Conservation (phyloP, 2,888 invertebrate species). For the Acleris cristana region DNA sequence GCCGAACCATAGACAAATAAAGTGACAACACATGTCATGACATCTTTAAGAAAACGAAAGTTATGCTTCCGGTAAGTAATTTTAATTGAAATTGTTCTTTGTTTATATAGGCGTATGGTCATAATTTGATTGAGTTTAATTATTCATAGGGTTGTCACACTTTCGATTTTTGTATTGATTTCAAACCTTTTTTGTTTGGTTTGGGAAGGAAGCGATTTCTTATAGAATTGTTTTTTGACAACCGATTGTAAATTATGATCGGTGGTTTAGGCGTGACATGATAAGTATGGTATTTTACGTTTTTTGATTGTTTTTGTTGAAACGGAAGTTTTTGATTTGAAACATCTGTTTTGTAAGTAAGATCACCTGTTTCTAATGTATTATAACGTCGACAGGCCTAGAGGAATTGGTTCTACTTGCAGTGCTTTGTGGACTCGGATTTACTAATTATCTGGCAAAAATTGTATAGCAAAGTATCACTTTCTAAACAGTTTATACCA, state of each 20-base stretch:
- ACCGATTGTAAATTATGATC: constrained; percentile 22
- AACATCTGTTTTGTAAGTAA: not conserved
- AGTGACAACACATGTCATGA: constrained; percentile 52
- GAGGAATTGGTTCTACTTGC: no score
- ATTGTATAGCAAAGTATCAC: no score
- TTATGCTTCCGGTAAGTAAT: constrained; percentile 24
- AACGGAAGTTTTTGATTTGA: not conserved
- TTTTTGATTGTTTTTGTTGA: not conserved
- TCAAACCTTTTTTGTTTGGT: constrained; percentile 40
- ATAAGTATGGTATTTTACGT: constrained; percentile 25
- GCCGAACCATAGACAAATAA: constrained; percentile 35
- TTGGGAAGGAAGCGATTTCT: constrained; percentile 45
- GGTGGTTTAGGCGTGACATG: constrained; percentile 20
- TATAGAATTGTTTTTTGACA: constrained; percentile 37
- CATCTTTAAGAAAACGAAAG: constrained; percentile 50
- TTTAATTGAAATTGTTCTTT: constrained; percentile 6
- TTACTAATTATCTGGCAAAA: no score
- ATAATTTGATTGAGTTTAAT: not conserved
- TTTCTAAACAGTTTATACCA: no score
- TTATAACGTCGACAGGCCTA: no score
- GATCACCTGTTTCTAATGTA: no score
- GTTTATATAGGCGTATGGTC: not conserved
- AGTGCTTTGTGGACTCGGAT: no score
- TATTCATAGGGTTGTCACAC: constrained; percentile 23
- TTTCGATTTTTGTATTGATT: constrained; percentile 48